Evolutionary conservation across 2,113 vertebrate species (phyloP), one percentile per base, ranked within the genome.

Genomic region (Pungitius pungitius): DNA sequence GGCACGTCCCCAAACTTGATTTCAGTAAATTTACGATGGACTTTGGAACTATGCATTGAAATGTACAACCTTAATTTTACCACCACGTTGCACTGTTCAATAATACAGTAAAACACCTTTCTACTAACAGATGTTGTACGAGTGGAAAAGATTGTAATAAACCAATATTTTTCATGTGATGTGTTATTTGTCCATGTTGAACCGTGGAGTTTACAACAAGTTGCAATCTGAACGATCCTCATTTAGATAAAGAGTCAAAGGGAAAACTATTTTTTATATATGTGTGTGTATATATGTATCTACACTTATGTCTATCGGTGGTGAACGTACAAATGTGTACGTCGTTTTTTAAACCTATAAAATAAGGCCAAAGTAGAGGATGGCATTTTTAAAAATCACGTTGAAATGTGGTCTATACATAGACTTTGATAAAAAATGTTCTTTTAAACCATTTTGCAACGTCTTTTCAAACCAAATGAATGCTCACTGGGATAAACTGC

Each of bases 131-230:
- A 26, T 40, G 39, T n/a, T 52, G 65, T 67, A 49, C 63, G 72
- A 70, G 78, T 81, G 80, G 74, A 88, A 80, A 83, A n/a, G 74
- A 87, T 90, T 92, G 86, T 89, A 91, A 91, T 92, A 92, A 92
- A 93, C 61, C 68, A 81, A 75, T 88, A 87, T 90, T 93, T 92
- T 90, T 90, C 85, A 90, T 77, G 72, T 18, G 59, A 35, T 58
- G 58, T 51, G 24, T 75, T 75, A 52, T 71, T 24, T 54, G 61
- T 74, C 20, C 33, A 4, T 57, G 15, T 4, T 33, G 57, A 52
- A 24, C 24, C 22, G 4, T n/a, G n/a, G n/a, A n/a, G n/a, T 43
- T 43, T 43, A 43, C 49, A n/a, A 10, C 2, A 47, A 20, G 45
- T 20, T 8, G 45, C 18, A 52, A 22, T 52, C 11, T 51, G n/a